Conservation (phyloP, 64 coral and sea anemone genomes). For the Trachythela sp. region DNA sequence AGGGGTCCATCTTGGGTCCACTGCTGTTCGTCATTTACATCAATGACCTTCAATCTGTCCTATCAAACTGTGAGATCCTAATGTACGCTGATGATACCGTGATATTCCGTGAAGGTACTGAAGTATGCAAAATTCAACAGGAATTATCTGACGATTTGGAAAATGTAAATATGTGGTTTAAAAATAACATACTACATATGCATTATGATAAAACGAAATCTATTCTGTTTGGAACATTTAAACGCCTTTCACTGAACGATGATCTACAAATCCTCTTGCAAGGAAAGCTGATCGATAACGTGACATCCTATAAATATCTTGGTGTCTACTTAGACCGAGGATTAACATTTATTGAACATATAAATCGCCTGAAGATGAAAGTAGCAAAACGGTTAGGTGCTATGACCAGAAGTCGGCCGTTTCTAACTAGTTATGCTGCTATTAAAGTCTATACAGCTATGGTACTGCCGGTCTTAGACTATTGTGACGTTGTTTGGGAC, state of each 20-base stretch:
- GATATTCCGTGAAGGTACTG: too few species aligned
- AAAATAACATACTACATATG: not conserved
- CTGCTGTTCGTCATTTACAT: constrained; percentile 30
- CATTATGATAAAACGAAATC: not conserved
- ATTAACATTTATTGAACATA: not conserved
- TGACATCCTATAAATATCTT: not conserved
- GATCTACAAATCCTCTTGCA: not conserved
- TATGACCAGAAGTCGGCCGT: too few species aligned
- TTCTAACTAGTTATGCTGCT: too few species aligned
- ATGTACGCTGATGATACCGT: too few species aligned
- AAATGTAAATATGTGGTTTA: not conserved
- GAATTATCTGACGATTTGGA: too few species aligned
- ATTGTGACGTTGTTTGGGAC: too few species aligned
- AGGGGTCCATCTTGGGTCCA: not conserved
- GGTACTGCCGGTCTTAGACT: too few species aligned
- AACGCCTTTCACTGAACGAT: not conserved
- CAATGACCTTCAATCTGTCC: constrained; percentile 5
- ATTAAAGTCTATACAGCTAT: too few species aligned
- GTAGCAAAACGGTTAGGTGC: not conserved
- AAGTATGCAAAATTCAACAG: too few species aligned
- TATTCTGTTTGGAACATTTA: not conserved
- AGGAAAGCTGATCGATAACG: not conserved
- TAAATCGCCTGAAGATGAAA: not conserved
- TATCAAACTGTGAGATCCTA: not conserved
- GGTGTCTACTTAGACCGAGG: not conserved